Conservation (phyloP, 2,797 vertebrate species). For the Hemitrygon akajei region DNA sequence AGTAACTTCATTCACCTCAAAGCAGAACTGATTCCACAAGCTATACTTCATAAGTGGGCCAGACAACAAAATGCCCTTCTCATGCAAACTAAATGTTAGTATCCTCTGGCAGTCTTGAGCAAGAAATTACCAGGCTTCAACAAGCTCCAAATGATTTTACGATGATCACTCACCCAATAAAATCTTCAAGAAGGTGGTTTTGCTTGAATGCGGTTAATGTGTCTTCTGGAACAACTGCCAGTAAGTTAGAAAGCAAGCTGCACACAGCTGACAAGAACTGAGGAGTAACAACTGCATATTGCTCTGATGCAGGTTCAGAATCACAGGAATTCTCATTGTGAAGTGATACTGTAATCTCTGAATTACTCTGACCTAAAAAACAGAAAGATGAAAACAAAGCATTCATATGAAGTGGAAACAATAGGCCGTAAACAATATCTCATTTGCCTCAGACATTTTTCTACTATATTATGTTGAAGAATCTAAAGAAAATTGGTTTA, state of each 20-base stretch:
- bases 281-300: conserved; percentile 68
- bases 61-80: background rate
- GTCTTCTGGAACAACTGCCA: conserved; percentile 70
- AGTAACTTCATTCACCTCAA: no score
- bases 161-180: conserved; percentile 67
- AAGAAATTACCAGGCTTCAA: background rate
- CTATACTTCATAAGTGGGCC: background rate
- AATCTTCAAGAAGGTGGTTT: conserved; percentile 60
- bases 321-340: conserved; percentile 57
- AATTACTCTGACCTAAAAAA: conserved; percentile 71
- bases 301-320: conserved; percentile 52
- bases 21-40: no score
- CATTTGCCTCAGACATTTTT: background rate
- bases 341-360: conserved; percentile 59
- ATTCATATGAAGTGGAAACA: background rate
- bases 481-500: no score
- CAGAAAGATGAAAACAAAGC: background rate
- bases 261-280: conserved; percentile 77
- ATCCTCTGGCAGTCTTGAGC: background rate
- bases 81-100: background rate
- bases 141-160: background rate
- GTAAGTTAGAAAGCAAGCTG: conserved; percentile 75
- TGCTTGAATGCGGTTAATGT: conserved; percentile 65
- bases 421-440: background rate
- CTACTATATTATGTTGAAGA: background rate